phyloP scores from a whole-genome alignment of 1,140 invertebrate genomes.

The Scaptomyza pallida region DNA sequence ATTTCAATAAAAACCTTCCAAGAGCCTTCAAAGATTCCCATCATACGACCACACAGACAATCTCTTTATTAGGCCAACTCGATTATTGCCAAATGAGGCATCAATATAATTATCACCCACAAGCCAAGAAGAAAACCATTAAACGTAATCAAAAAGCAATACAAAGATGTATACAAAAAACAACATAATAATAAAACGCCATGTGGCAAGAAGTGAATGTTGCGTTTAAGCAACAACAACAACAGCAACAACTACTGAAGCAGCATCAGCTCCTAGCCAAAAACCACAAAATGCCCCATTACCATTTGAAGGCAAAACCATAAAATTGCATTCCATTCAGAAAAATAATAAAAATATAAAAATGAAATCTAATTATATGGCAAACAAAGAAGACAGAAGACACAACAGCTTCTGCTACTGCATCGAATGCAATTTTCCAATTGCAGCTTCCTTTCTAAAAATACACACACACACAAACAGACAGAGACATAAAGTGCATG shows the following conservation, averaged over 20 bases:
- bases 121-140: constrained; percentile 17
- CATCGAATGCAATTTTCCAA: constrained; percentile 20
- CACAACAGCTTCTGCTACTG: constrained; percentile 13
- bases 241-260: not conserved
- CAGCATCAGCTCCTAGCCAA: constrained; percentile 23
- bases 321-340: constrained; percentile 18
- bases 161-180: constrained; percentile 1
- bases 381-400: constrained; percentile 36
- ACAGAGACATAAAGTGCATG: constrained; percentile 11
- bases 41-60: not conserved
- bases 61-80: constrained; percentile 2
- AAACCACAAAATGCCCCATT: constrained; percentile 40
- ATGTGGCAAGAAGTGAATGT: constrained; percentile 57
- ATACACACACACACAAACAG: not conserved
- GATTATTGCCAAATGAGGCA: not conserved
- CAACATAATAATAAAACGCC: too few species aligned
- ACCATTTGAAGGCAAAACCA: constrained; percentile 39
- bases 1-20: too few species aligned
- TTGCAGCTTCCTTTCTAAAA: constrained; percentile 73
- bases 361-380: constrained; percentile 59
- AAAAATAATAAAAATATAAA: constrained; percentile 59
- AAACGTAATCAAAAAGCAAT: constrained; percentile 17
- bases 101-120: not conserved
- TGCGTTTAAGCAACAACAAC: not conserved
- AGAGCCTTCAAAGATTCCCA: not conserved